Evolutionary conservation across 2,113 vertebrate genomes (phyloP).

Genomic region (Poeciliopsis retropinna): DNA sequence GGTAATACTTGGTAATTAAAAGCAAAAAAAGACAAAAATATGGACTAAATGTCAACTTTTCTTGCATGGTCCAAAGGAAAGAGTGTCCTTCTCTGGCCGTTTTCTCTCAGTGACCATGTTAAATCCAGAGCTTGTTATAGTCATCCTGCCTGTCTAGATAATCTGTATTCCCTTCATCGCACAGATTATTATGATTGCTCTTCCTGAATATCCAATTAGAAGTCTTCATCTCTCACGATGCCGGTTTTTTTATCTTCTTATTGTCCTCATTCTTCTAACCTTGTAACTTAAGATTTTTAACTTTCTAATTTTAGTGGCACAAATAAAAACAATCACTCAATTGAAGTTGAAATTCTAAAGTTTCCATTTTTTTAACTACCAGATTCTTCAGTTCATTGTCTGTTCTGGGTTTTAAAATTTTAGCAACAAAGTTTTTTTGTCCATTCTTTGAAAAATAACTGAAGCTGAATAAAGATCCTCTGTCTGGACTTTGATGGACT

Average conservation of each 20-base stretch:
- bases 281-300: slow-evolving; percentile 34
- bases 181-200: slow-evolving; percentile 46
- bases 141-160: slow-evolving; percentile 53
- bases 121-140: slow-evolving; percentile 23
- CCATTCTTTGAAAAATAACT: no score
- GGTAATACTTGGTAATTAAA: no score
- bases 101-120: slow-evolving; percentile 39
- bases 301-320: slow-evolving; percentile 9
- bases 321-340: background rate
- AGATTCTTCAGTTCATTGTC: background rate
- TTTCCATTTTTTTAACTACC: no score
- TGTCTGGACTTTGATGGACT: no score
- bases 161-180: slow-evolving; percentile 54
- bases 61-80: background rate
- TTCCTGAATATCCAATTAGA: slow-evolving; percentile 33
- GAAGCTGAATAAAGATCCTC: no score
- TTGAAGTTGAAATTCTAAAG: background rate
- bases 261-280: slow-evolving; percentile 17
- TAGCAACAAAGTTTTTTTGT: no score
- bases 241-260: slow-evolving; percentile 11
- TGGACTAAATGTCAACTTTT: background rate
- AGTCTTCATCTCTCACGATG: slow-evolving; percentile 25
- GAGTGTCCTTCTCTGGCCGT: background rate
- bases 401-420: no score
- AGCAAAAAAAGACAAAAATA: no score